A percentile compares a stretch with the other conserved stretches of the same genome.
phyloP scores from a whole-genome alignment of 2,797 vertebrate genomes.

The Coregonus ussuriensis region DNA sequence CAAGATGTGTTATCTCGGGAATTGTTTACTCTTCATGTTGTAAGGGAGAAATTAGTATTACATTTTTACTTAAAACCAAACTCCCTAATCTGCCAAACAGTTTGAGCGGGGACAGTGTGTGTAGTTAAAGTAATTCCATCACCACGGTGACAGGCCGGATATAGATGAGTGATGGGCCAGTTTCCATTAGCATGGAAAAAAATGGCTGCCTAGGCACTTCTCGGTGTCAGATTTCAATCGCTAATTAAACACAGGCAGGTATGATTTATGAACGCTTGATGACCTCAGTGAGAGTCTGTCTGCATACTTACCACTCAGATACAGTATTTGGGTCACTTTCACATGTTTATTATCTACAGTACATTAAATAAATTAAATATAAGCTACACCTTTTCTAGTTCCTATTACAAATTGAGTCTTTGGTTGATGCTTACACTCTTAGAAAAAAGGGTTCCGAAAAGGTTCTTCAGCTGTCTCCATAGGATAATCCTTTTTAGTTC shows the following conservation, averaged over 20 bases:
- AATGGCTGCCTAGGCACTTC: slow-evolving; percentile 44
- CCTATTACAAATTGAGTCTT: no score
- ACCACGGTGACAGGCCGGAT: slow-evolving; percentile 38
- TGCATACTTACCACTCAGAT: background rate
- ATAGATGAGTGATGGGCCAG: slow-evolving; percentile 53
- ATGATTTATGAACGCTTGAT: slow-evolving; percentile 6
- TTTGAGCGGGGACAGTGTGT: background rate
- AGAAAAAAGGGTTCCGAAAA: no score
- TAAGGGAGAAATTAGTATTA: background rate
- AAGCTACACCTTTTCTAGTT: no score
- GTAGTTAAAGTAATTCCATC: slow-evolving; percentile 16
- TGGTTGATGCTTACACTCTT: no score
- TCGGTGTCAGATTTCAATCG: slow-evolving; percentile 33
- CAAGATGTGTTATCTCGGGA: background rate
- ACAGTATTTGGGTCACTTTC: background rate
- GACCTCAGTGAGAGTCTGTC: background rate
- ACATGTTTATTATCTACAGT: background rate
- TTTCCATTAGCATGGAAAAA: slow-evolving; percentile 48
- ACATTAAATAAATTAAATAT: background rate
- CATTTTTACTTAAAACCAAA: background rate
- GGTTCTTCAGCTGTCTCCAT: no score
- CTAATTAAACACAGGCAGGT: slow-evolving; percentile 31
- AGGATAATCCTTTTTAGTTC: no score
- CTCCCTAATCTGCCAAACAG: background rate
- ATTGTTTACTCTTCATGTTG: background rate